Conservation (phyloP, 2,113 vertebrate species). For the Microcebus ravelobensis region DNA sequence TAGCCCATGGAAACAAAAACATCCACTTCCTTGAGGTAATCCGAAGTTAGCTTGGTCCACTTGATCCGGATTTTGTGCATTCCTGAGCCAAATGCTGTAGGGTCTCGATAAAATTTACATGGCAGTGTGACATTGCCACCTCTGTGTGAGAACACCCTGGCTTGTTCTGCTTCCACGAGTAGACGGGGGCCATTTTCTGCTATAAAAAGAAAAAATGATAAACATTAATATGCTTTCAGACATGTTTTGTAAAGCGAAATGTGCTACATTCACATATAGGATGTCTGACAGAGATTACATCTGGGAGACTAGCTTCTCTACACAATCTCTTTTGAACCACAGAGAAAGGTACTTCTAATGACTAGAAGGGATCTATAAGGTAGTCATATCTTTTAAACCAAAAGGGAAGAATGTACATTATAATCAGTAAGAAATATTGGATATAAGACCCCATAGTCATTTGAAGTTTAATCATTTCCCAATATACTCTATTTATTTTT, state of each 20-base stretch:
- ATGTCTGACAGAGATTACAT: background rate
- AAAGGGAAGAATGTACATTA: background rate
- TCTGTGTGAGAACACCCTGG: slow-evolving; percentile 86
- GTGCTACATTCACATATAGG: no score
- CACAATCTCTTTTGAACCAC: background rate
- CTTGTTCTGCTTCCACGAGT: slow-evolving; percentile 90
- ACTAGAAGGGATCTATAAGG: background rate
- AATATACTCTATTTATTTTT: background rate
- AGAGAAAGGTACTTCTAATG: background rate
- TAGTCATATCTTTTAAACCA: background rate
- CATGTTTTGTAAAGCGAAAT: background rate
- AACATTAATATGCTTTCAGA: background rate
- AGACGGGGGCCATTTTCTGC: slow-evolving; percentile 91
- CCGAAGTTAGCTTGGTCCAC: slow-evolving; percentile 94
- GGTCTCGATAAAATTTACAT: slow-evolving; percentile 87
- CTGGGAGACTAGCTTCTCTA: background rate
- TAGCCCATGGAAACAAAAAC: slow-evolving; percentile 94
- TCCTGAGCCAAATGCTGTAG: slow-evolving; percentile 79
- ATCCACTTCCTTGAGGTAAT: slow-evolving; percentile 90
- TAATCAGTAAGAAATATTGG: background rate
- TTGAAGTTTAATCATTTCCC: background rate
- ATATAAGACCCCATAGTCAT: background rate
- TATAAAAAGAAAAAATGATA: background rate
- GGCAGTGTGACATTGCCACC: slow-evolving; percentile 94
- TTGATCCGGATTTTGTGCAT: slow-evolving; percentile 90